Conservation (phyloP, 2,113 vertebrate species). For the Panthera uncia region DNA sequence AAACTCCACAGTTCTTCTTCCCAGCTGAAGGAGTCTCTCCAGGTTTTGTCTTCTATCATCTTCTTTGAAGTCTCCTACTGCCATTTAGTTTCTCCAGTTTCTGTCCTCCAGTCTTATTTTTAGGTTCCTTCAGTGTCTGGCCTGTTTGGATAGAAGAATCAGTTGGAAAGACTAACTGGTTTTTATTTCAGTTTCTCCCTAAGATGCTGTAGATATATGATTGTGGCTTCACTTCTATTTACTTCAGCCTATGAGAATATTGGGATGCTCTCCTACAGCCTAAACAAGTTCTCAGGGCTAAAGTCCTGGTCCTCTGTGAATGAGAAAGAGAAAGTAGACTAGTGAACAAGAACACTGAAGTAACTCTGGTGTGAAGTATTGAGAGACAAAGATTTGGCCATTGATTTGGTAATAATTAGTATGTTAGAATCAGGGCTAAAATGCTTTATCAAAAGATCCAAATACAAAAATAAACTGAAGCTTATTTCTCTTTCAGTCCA, state of each 20-base stretch:
- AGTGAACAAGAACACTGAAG: neutral
- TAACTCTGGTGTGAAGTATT: neutral
- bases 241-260: neutral
- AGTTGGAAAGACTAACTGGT: neutral
- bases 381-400: neutral
- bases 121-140: neutral
- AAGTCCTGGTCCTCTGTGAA: neutral
- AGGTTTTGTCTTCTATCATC: neutral
- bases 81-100: neutral
- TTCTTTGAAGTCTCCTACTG: neutral
- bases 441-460: neutral
- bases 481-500: neutral
- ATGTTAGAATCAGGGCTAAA: neutral
- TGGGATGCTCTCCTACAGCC: neutral
- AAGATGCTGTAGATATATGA: neutral
- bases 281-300: neutral
- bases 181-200: conserved; percentile 14
- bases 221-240: neutral
- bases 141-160: neutral
- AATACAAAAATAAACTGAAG: neutral
- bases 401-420: neutral
- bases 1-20: neutral
- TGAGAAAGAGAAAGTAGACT: neutral
- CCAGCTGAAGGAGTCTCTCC: neutral
- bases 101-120: neutral